phyloP scores from a whole-genome alignment of 2,888 invertebrate genomes.

The Hyppa rectilinea region DNA sequence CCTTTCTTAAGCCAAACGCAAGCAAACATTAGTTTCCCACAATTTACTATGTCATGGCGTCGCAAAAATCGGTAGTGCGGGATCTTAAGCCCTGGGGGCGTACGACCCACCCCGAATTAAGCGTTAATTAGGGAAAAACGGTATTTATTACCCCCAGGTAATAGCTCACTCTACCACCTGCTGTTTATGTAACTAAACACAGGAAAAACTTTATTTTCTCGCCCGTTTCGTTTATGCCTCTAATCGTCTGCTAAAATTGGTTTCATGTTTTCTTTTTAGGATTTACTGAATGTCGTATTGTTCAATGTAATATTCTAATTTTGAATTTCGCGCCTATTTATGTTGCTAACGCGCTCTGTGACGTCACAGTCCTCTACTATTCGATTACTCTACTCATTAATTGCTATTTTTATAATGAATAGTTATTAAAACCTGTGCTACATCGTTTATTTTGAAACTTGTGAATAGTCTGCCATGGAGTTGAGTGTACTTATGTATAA shows the following conservation, averaged over 20 bases:
- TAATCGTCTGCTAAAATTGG: conserved; percentile 57
- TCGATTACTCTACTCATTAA: too few species aligned
- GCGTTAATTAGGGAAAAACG: conserved; percentile 90
- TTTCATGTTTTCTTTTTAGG: conserved; percentile 41
- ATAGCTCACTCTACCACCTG: conserved; percentile 80
- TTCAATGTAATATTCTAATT: too few species aligned
- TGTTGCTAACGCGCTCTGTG: too few species aligned
- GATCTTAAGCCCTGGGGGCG: conserved; percentile 58
- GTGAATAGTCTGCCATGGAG: not conserved
- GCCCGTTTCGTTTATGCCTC: conserved; percentile 50
- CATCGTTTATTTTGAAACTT: conserved; percentile 19
- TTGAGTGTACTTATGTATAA: not conserved
- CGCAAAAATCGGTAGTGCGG: conserved; percentile 62
- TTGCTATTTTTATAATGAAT: too few species aligned
- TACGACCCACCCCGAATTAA: conserved; percentile 77
- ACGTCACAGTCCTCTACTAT: too few species aligned
- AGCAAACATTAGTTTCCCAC: conserved; percentile 30
- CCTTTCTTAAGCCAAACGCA: not conserved
- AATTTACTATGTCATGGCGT: conserved; percentile 50
- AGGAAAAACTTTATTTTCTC: conserved; percentile 64
- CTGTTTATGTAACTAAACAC: conserved; percentile 73
- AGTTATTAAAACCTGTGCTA: too few species aligned
- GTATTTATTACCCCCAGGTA: conserved; percentile 85
- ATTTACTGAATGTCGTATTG: conserved; percentile 13
- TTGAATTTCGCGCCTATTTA: too few species aligned